Percentiles rank a stretch among this genome's conserved stretches.
phyloP scores from a whole-genome alignment of 2,888 invertebrate genomes.

The Allacma fusca region DNA sequence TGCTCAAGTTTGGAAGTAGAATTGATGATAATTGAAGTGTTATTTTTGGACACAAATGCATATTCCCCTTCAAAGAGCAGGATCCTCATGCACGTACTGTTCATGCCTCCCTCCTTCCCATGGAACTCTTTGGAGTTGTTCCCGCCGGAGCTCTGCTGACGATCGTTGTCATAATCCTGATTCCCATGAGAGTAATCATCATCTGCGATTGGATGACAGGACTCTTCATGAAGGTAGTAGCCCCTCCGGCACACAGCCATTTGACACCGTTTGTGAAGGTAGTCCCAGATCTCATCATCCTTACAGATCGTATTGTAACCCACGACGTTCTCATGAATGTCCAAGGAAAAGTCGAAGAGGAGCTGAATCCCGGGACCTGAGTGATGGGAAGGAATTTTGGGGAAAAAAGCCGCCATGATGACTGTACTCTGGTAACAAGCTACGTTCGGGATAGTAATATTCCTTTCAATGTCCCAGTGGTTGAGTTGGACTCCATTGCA shows the following conservation, averaged over 20 bases:
- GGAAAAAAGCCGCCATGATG: conserved; percentile 8
- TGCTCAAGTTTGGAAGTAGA: conserved; percentile 24
- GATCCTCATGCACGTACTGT: conserved; percentile 56
- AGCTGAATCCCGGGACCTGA: conserved; percentile 50
- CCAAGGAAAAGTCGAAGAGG: conserved; percentile 60
- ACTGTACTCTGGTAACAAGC: background rate
- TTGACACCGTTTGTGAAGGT: conserved; percentile 61
- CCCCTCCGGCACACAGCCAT: conserved; percentile 53
- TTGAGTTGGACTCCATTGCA: conserved; percentile 31
- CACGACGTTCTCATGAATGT: conserved; percentile 50
- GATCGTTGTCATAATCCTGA: conserved; percentile 28
- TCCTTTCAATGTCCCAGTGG: background rate
- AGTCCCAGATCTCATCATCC: conserved; percentile 62
- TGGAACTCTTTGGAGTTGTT: background rate
- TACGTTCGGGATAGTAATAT: background rate
- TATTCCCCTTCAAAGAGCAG: conserved; percentile 54
- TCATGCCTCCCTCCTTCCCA: conserved; percentile 34
- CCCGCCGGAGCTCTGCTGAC: background rate
- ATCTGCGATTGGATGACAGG: conserved; percentile 26
- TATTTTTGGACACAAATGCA: conserved; percentile 38
- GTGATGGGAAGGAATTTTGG: conserved; percentile 33
- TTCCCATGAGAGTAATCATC: conserved; percentile 27
- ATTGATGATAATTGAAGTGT: conserved; percentile 59
- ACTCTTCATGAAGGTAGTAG: conserved; percentile 43
- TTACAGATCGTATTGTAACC: conserved; percentile 53